A percentile compares a stretch with the other conserved stretches of the same genome.
Conservation (phyloP, 30 jellyfish, hydroid and myxozoan species). For the Mastigias papua region DNA sequence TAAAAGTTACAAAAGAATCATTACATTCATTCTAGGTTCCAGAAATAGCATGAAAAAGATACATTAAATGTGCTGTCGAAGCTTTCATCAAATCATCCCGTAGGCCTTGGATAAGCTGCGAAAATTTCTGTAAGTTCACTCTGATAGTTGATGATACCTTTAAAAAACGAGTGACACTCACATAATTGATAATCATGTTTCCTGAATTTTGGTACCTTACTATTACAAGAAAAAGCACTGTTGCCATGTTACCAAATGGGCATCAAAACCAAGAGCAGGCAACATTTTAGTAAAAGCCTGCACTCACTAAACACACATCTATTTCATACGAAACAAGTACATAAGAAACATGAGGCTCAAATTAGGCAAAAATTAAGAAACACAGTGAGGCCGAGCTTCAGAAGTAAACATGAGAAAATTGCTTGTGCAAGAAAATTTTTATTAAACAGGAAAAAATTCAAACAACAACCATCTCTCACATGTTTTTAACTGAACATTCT, state of each 20-base stretch:
- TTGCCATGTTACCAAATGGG: neutral
- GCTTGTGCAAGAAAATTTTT: no score
- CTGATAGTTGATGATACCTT: conserved; percentile 79
- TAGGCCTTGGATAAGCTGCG: conserved; percentile 63
- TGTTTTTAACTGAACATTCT: no score
- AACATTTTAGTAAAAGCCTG: neutral
- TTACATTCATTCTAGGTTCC: no score
- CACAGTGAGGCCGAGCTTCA: no score
- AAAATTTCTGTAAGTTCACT: conserved; percentile 72
- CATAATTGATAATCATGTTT: neutral
- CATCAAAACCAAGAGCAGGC: neutral
- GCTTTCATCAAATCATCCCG: conserved; percentile 64
- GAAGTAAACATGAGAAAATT: no score
- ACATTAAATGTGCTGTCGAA: conserved; percentile 71
- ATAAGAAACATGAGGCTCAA: no score
- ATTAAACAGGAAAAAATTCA: no score
- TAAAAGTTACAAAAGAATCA: no score
- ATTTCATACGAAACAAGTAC: no score
- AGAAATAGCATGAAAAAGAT: conserved; percentile 45
- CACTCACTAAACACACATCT: no score
- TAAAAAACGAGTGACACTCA: conserved; percentile 40
- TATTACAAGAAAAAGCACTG: neutral
- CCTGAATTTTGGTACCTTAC: neutral
- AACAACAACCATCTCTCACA: no score
- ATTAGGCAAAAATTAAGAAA: no score